Evolutionary conservation across 2,113 vertebrate species (phyloP).

Genomic region (Chlorodrepanis virens): DNA sequence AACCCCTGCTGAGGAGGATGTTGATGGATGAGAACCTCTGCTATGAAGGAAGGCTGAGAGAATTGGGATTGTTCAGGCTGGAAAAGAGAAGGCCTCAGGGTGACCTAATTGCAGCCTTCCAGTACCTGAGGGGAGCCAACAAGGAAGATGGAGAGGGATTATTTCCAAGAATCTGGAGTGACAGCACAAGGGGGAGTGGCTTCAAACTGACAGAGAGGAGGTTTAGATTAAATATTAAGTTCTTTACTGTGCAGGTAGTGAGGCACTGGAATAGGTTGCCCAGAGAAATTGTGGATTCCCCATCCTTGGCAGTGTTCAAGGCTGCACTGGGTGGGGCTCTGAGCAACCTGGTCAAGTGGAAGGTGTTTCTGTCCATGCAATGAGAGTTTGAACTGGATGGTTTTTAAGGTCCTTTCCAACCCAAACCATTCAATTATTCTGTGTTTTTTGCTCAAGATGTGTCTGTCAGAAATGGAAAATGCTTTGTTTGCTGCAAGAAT

Average conservation of each 20-base stretch:
- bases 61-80: background rate
- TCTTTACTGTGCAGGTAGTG: background rate
- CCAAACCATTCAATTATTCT: background rate
- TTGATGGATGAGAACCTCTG: background rate
- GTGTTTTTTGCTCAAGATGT: background rate
- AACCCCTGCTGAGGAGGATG: background rate
- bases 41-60: background rate
- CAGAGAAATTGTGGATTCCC: background rate
- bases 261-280: background rate
- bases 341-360: background rate
- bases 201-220: background rate
- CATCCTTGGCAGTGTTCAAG: background rate
- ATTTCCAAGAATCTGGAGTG: background rate
- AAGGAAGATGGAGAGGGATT: background rate
- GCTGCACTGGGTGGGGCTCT: background rate
- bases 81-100: background rate
- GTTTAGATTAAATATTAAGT: background rate
- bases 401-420: background rate
- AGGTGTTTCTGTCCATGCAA: background rate
- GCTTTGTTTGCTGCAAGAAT: background rate
- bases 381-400: background rate
- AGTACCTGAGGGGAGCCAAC: background rate
- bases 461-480: background rate
- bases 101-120: background rate
- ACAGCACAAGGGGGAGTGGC: background rate